These are phyloP conservation scores for Phaenicophaeus curvirostris DNA, from an alignment of 2,797 vertebrate species.

Conservation along the genomic window DNA sequence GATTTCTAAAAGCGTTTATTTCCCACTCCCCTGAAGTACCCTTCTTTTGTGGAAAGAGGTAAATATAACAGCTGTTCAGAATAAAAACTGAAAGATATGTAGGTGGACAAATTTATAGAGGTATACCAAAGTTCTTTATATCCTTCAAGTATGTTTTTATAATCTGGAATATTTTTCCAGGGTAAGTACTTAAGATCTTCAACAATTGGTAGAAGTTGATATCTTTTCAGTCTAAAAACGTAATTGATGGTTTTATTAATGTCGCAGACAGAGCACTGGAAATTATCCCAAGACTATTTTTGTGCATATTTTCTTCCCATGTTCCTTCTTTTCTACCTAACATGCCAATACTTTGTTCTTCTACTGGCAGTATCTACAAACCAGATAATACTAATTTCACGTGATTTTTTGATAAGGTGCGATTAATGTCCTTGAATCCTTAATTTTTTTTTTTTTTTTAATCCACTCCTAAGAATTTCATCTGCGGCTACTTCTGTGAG, in stretches of 20 bases:
- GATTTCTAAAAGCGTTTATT: conserved; percentile 18
- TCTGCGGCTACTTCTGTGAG: not conserved
- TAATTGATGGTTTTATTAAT: not conserved
- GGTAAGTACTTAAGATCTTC: not conserved
- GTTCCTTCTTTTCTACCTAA: not conserved
- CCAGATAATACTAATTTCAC: not conserved
- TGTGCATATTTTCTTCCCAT: not conserved
- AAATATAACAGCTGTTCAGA: not conserved
- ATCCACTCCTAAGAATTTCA: not conserved
- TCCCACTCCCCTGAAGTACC: not conserved
- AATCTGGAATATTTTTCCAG: not conserved
- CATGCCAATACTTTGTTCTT: not conserved
- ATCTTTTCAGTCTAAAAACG: not conserved
- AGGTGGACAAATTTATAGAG: not conserved
- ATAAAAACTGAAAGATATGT: not conserved
- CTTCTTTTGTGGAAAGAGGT: not conserved
- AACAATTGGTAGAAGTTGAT: not conserved
- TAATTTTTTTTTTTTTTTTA: not conserved
- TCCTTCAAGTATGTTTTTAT: not conserved
- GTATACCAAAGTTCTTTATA: not conserved
- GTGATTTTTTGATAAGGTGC: not conserved
- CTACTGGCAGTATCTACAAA: not conserved
- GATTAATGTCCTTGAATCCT: not conserved
- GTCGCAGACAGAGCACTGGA: not conserved
- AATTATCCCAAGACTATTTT: not conserved